Conservation (phyloP, 2,888 invertebrate genomes). For the Lottia scabra region DNA sequence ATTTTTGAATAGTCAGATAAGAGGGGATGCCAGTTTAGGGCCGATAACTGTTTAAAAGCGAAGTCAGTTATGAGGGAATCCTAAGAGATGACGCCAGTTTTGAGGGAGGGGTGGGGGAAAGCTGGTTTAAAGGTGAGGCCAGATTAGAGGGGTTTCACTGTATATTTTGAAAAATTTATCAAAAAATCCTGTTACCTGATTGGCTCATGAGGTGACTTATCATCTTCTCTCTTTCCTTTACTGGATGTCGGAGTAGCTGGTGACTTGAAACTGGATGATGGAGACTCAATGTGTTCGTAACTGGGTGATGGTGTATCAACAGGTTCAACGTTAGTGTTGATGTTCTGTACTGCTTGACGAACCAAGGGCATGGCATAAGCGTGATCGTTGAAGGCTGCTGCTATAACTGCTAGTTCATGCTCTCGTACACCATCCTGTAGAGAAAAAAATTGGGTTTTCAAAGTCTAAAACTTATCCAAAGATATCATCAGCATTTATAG, state of each 20-base stretch:
- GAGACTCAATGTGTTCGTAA: conserved; percentile 14
- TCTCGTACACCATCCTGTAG: conserved; percentile 34
- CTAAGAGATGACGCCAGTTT: too few relatives aligned
- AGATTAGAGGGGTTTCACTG: too few relatives aligned
- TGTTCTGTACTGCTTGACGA: conserved; percentile 16
- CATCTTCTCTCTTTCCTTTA: not conserved
- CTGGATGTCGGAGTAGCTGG: not conserved
- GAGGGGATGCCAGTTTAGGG: too few relatives aligned
- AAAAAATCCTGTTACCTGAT: not conserved
- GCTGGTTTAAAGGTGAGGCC: too few relatives aligned
- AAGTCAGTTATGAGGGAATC: too few relatives aligned
- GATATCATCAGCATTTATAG: too few relatives aligned
- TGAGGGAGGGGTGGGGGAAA: too few relatives aligned
- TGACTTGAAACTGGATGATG: conserved; percentile 18
- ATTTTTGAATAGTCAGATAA: too few relatives aligned
- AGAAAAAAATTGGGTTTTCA: not conserved
- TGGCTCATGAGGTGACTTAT: not conserved
- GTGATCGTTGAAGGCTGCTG: conserved; percentile 51
- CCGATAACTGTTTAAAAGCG: too few relatives aligned
- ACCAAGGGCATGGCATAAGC: conserved; percentile 48
- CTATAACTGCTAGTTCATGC: conserved; percentile 31
- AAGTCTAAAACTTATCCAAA: too few relatives aligned
- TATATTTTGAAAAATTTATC: too few relatives aligned
- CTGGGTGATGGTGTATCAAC: not conserved
- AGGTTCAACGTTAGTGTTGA: conserved; percentile 23